These are phyloP conservation scores for Amorpha juglandis DNA, from an alignment of 2,888 invertebrate species.

Conservation along the genomic window DNA sequence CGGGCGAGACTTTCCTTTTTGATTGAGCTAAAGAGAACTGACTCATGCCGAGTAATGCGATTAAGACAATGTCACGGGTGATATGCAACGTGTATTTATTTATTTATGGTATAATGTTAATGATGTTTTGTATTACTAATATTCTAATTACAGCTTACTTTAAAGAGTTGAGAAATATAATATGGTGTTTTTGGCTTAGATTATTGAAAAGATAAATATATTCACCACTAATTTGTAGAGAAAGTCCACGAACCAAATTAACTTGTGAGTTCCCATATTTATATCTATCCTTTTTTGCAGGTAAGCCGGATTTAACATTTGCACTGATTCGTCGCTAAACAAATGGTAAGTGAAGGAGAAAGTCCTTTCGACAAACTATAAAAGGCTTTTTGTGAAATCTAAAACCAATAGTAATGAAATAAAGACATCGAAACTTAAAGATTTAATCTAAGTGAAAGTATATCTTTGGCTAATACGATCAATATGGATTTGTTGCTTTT, in stretches of 20 bases:
- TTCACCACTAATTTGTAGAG: background rate
- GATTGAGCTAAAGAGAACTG: conserved; percentile 16
- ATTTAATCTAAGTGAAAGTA: conserved; percentile 21
- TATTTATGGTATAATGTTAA: background rate
- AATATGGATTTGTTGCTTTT: conserved; percentile 20
- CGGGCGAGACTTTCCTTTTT: conserved; percentile 42
- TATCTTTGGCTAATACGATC: conserved; percentile 11
- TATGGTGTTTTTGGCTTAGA: background rate
- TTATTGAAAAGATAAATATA: background rate
- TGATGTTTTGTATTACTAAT: background rate
- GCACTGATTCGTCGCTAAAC: background rate
- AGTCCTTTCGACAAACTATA: conserved; percentile 16
- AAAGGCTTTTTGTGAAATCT: conserved; percentile 20
- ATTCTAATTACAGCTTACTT: background rate
- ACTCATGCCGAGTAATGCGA: conserved; percentile 1
- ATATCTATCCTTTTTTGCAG: conserved; percentile 7
- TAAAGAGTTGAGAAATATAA: background rate
- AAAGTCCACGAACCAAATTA: background rate
- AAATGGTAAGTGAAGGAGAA: conserved; percentile 14
- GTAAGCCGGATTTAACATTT: conserved; percentile 4
- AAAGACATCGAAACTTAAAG: conserved; percentile 10
- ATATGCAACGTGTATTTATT: background rate
- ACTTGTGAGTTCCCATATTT: background rate
- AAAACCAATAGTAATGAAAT: background rate
- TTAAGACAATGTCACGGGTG: background rate